Percentiles rank a stretch among this genome's conserved stretches.
Conservation (phyloP, 35 echinoderm and acorn worm genomes). For the Strongylocentrotus purpuratus region DNA sequence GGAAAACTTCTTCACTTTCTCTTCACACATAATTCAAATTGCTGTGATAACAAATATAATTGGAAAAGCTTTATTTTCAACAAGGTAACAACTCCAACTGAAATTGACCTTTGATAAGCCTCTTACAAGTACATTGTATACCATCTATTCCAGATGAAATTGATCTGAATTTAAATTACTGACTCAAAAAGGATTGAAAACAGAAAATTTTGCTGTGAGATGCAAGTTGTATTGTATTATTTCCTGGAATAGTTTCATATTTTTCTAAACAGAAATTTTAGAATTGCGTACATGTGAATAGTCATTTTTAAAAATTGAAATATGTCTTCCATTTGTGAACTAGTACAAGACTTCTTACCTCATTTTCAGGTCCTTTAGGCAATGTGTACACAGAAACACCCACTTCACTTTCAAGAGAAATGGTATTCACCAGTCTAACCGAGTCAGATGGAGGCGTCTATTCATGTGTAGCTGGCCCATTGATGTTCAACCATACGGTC, state of each 20-base stretch:
- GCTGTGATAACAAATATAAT: too few species aligned
- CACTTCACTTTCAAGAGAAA: slow-evolving; percentile 39
- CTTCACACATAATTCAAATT: too few species aligned
- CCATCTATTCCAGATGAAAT: not conserved
- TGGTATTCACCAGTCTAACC: slow-evolving; percentile 60
- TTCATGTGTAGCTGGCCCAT: slow-evolving; percentile 65
- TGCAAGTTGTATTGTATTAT: too few species aligned
- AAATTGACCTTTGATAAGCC: not conserved
- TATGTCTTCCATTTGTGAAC: not conserved
- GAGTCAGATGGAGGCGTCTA: slow-evolving; percentile 59
- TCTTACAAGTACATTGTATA: not conserved
- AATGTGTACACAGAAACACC: slow-evolving; percentile 51
- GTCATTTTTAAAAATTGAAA: too few species aligned
- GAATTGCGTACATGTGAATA: too few species aligned
- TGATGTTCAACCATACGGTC: slow-evolving; percentile 59
- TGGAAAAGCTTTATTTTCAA: too few species aligned
- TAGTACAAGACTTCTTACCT: not conserved
- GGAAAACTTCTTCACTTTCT: too few species aligned
- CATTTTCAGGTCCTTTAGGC: slow-evolving; percentile 28
- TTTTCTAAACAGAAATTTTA: too few species aligned
- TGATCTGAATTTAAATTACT: not conserved
- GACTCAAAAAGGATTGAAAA: not conserved
- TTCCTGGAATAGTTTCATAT: too few species aligned
- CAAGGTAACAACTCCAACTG: not conserved
- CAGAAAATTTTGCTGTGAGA: too few species aligned